Evolutionary conservation across 2,797 vertebrate species (phyloP).

Genomic region (Molossus alvarezi): DNA sequence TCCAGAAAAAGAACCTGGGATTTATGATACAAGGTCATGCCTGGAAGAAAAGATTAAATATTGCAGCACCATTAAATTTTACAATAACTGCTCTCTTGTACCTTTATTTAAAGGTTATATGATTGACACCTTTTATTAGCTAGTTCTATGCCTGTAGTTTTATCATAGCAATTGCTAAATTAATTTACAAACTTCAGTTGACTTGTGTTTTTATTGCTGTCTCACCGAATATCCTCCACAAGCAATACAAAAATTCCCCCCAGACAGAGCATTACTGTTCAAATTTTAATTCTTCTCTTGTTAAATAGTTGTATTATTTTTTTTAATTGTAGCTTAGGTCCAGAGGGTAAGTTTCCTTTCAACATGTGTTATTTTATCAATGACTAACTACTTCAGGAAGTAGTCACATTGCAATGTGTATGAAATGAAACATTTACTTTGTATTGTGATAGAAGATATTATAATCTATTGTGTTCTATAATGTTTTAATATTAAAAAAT

Average conservation of each 20-base stretch:
- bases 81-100: conserved; percentile 60
- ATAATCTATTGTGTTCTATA: background rate
- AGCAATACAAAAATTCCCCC: conserved; percentile 35
- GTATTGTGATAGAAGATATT: background rate
- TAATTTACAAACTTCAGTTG: conserved; percentile 81
- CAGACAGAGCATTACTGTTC: background rate
- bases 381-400: background rate
- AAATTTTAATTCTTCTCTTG: conserved; percentile 57
- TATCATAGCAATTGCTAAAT: conserved; percentile 80
- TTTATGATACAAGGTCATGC: conserved; percentile 67
- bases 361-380: background rate
- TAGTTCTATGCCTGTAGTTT: conserved; percentile 68
- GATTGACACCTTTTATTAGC: conserved; percentile 84
- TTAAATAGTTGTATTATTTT: background rate
- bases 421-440: background rate
- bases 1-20: conserved; percentile 60
- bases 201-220: conserved; percentile 73
- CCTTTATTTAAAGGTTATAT: conserved; percentile 70
- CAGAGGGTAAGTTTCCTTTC: conserved; percentile 11
- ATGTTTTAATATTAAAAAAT: background rate
- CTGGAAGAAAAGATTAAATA: conserved; percentile 75
- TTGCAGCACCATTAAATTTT: conserved; percentile 68
- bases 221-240: conserved; percentile 65
- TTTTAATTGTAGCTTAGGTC: conserved; percentile 15
- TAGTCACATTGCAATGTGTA: background rate